Conservation (phyloP, 2,888 invertebrate genomes). For the Rugalucina vietnamica region DNA sequence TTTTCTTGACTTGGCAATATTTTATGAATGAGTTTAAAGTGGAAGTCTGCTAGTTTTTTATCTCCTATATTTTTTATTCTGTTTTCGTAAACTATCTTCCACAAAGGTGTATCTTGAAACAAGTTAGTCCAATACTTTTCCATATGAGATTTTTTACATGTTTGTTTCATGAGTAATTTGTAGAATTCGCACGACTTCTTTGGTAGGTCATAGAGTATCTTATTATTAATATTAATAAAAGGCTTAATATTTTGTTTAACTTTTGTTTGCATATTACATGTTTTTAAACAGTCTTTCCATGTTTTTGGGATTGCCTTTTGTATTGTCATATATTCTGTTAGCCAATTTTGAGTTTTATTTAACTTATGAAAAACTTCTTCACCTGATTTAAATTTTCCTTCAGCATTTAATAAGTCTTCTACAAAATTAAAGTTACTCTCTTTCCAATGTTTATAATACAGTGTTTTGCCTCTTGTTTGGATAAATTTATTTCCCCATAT, state of each 20-base stretch:
- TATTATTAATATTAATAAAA: background rate
- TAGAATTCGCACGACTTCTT: background rate
- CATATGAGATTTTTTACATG: background rate
- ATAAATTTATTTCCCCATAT: background rate
- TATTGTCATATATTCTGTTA: background rate
- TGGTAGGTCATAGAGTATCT: background rate
- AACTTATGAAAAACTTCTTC: background rate
- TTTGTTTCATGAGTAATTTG: background rate
- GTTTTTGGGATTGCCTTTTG: background rate
- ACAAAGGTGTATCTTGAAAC: background rate
- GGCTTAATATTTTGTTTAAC: background rate
- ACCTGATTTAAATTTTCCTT: background rate
- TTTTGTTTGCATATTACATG: background rate
- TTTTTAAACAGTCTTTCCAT: background rate
- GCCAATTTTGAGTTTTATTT: background rate
- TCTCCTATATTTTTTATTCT: background rate
- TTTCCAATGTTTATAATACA: background rate
- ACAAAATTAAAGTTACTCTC: background rate
- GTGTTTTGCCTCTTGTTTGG: background rate
- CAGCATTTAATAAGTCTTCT: background rate
- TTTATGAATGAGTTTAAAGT: background rate
- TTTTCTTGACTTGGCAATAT: background rate
- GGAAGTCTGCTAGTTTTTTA: background rate
- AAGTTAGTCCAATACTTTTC: background rate
- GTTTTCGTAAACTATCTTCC: background rate